Evolutionary conservation across 1,140 invertebrate genomes (phyloP), one percentile per base, ranked within the genome.

Genomic region (Trichomalopsis sarcophagae): DNA sequence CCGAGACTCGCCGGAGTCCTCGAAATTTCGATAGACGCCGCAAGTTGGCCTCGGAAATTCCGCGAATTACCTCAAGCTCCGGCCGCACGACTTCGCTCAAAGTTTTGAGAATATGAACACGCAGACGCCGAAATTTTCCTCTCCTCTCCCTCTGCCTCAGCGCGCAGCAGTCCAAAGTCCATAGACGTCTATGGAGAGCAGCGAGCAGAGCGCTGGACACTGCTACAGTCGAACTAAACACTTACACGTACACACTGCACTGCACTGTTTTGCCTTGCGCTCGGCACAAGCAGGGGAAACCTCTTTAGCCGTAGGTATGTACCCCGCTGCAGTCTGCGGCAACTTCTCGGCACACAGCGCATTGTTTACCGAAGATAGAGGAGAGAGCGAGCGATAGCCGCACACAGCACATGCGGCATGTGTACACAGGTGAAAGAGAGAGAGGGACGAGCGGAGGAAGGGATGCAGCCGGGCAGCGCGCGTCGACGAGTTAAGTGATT

Each of bases 401-500:
- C 3, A 4, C 33, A 36, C 33, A 78, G 50, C 21, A n/a, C 36
- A 68, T 30, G 23, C 23, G 10, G 36, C 36, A 47, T 69, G 13
- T 5, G 40, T 47, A 14, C 80, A 33, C n/a, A 36, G 27, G 21
- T 27, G 79, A 71, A 71, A 69, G 30, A 71, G 68, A 71, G 27
- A 30, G 50, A n/a, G 4, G 21, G 14, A 33, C 27, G 27, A 27
- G 27, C 27, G 27, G 23, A 23, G 30, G 36, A 33, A 21, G 75
- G 75, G 40, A 69, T 14, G 36, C 27, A 27, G 27, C 27, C 27
- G 27, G 27, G 27, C 27, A 27, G 27, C 27, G 27, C 27, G 5
- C 33, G 27, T 66, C 82, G 40, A 47, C 55, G 73, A 40, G 55
- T 83, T 77, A 77, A 75, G 55, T 47, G 74, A 83, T 47, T 76